phyloP scores from a whole-genome alignment of 2,888 invertebrate species.

The Adineta ricciae region DNA sequence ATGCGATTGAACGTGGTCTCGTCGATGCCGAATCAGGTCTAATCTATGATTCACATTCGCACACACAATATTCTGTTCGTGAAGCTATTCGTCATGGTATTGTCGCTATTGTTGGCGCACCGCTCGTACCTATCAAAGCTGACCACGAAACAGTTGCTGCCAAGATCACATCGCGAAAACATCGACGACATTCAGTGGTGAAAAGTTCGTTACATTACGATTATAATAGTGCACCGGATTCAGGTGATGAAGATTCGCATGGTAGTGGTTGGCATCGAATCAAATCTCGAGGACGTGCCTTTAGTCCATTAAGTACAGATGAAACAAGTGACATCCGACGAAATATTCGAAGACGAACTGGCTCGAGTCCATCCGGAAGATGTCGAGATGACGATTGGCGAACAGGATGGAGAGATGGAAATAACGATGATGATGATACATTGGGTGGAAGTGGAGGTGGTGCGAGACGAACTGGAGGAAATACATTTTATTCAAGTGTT shows the following conservation, averaged over 20 bases:
- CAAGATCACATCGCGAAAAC: conserved; percentile 30
- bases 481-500: background rate
- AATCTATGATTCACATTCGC: conserved; percentile 25
- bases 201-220: conserved; percentile 21
- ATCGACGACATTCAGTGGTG: conserved; percentile 16
- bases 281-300: background rate
- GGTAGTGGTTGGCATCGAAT: background rate
- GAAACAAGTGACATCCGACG: background rate
- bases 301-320: conserved; percentile 3
- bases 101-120: conserved; percentile 31
- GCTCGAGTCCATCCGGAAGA: background rate
- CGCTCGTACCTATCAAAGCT: conserved; percentile 25
- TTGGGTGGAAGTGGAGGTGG: background rate
- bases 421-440: background rate
- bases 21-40: conserved; percentile 30
- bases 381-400: conserved; percentile 16
- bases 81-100: conserved; percentile 32
- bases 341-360: background rate
- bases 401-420: background rate
- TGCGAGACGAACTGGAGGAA: background rate
- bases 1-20: conserved; percentile 26
- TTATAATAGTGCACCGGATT: conserved; percentile 20
- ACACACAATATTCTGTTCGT: conserved; percentile 24
- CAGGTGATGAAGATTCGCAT: conserved; percentile 13
- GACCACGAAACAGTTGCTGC: conserved; percentile 30